Percentiles rank a stretch among this genome's conserved stretches.
These are phyloP conservation scores for Anarrhichthys ocellatus DNA, from an alignment of 2,113 vertebrate genomes.

Conservation along the genomic window DNA sequence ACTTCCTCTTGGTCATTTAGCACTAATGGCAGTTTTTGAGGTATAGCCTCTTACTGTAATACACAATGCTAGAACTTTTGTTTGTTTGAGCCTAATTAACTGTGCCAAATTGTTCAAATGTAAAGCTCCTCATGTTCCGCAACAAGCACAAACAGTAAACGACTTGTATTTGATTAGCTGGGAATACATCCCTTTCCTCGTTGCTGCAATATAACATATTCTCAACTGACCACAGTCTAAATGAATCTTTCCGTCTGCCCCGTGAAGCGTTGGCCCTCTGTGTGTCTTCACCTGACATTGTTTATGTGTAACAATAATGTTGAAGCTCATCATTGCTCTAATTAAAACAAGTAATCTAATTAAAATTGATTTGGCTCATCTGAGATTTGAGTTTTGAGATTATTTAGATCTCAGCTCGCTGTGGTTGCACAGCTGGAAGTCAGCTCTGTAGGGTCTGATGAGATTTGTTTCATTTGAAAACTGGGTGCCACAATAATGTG, in stretches of 20 bases:
- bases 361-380: slow-evolving; percentile 46
- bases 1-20: neutral
- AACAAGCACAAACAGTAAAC: neutral
- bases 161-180: neutral
- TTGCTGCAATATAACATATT: slow-evolving; percentile 23
- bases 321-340: slow-evolving; percentile 24
- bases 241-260: slow-evolving; percentile 1
- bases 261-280: neutral
- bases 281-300: slow-evolving; percentile 18
- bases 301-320: slow-evolving; percentile 11
- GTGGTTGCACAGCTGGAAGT: slow-evolving; percentile 41
- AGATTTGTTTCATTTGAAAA: slow-evolving; percentile 57
- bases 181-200: neutral
- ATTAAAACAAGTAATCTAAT: slow-evolving; percentile 55
- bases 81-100: slow-evolving; percentile 15
- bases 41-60: slow-evolving; percentile 11
- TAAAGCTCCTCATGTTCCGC: neutral
- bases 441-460: slow-evolving; percentile 50
- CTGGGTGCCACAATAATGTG: slow-evolving; percentile 29
- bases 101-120: neutral
- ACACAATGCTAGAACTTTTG: neutral
- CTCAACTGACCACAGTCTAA: slow-evolving; percentile 11
- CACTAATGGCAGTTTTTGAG: neutral
- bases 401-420: slow-evolving; percentile 35
- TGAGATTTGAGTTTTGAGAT: slow-evolving; percentile 51